Conservation (phyloP, 2,797 vertebrate species). For the Myiotriccus ornatus region DNA sequence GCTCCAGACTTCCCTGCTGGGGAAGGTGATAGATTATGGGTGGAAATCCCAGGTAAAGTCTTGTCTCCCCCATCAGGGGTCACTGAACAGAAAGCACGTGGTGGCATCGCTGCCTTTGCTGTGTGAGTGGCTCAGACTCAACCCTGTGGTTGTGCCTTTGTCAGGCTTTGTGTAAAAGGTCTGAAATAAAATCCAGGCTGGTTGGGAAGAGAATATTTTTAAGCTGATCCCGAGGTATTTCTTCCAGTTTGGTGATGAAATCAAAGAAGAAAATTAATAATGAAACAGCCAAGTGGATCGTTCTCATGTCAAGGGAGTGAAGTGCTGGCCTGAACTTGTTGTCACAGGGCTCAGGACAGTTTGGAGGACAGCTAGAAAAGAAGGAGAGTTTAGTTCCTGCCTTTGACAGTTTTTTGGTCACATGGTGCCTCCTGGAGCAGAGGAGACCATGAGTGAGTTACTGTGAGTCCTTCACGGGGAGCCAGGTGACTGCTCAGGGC, state of each 20-base stretch:
- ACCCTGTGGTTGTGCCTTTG: not conserved
- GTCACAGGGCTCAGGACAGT: not conserved
- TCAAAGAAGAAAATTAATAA: not conserved
- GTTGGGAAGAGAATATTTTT: not conserved
- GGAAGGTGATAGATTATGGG: not conserved
- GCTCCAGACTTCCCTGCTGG: not conserved
- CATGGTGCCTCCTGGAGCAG: not conserved
- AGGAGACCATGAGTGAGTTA: accelerated
- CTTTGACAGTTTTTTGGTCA: not conserved
- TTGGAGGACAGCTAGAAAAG: not conserved
- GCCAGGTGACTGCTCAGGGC: not conserved
- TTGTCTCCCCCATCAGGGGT: not conserved
- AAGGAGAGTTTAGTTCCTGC: not conserved
- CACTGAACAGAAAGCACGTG: not conserved
- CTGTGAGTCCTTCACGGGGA: accelerated
- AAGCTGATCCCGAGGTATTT: not conserved
- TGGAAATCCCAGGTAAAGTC: not conserved
- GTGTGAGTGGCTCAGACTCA: not conserved
- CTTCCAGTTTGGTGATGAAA: not conserved
- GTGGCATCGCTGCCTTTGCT: not conserved
- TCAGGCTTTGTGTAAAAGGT: not conserved
- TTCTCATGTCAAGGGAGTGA: not conserved
- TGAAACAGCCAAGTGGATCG: not conserved
- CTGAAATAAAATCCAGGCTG: not conserved
- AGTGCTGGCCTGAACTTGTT: not conserved